Percentiles rank a stretch among this genome's conserved stretches.
These are phyloP conservation scores for Allacma fusca DNA, from an alignment of 2,888 invertebrate species.

Conservation along the genomic window DNA sequence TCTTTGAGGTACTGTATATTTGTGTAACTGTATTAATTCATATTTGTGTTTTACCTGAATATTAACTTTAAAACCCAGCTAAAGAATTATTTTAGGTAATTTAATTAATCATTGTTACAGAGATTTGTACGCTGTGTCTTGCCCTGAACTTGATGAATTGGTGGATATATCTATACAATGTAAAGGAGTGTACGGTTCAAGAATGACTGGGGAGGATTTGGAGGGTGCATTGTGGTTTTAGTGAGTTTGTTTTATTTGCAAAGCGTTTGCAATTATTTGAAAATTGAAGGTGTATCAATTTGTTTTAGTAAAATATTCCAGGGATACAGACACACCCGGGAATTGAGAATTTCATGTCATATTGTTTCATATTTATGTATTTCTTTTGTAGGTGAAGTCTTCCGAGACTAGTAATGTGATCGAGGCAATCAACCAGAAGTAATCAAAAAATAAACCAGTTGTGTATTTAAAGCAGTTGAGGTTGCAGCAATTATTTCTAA, in stretches of 20 bases:
- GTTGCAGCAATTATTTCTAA: conserved; percentile 69
- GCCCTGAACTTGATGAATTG: conserved; percentile 82
- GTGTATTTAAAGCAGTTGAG: conserved; percentile 76
- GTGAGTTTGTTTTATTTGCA: too few species aligned
- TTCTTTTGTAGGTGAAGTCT: conserved; percentile 69
- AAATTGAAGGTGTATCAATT: too few species aligned
- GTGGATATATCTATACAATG: conserved; percentile 78
- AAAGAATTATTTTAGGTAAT: too few species aligned
- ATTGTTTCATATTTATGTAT: neutral
- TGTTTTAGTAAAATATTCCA: too few species aligned
- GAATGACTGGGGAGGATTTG: conserved; percentile 92
- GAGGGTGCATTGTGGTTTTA: conserved; percentile 89
- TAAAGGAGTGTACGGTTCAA: conserved; percentile 84
- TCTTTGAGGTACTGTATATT: conserved; percentile 74
- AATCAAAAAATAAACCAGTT: conserved; percentile 74
- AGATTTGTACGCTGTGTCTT: conserved; percentile 89
- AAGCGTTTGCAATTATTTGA: too few species aligned
- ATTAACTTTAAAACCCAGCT: too few species aligned
- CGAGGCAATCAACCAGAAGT: conserved; percentile 71
- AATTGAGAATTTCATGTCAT: too few species aligned
- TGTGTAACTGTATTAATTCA: too few species aligned
- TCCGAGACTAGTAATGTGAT: conserved; percentile 73
- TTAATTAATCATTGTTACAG: conserved; percentile 62
- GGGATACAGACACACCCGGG: too few species aligned
- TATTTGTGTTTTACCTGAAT: too few species aligned